Conservation (phyloP, 2,797 vertebrate genomes). For the Chelonia mydas region DNA sequence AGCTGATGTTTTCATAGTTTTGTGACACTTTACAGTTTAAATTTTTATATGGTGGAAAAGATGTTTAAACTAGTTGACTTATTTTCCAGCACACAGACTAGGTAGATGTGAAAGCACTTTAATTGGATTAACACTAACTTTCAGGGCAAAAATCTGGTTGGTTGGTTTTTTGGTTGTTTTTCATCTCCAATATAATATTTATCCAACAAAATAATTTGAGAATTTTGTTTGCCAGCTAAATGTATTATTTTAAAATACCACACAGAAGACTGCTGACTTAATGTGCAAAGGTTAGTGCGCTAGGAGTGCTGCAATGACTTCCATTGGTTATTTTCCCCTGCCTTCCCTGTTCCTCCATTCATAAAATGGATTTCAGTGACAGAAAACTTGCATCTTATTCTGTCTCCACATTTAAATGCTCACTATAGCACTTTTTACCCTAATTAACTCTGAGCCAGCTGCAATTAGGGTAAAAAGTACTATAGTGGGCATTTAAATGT, state of each 20-base stretch:
- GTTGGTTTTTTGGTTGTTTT: too few relatives aligned
- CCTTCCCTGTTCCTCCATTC: slow-evolving; percentile 11
- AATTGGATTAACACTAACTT: not conserved
- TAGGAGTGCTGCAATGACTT: not conserved
- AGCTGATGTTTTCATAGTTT: not conserved
- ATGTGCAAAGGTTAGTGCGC: not conserved
- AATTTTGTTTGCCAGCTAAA: not conserved
- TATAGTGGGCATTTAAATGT: slow-evolving; percentile 2
- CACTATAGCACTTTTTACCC: not conserved
- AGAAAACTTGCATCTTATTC: not conserved
- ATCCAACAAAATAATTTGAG: not conserved
- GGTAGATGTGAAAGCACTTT: not conserved
- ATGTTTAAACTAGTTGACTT: too few relatives aligned
- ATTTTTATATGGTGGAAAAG: too few relatives aligned
- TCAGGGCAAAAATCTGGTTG: not conserved
- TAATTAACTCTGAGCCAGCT: not conserved
- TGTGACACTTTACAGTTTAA: not conserved
- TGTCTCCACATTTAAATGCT: slow-evolving; percentile 19
- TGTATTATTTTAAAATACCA: not conserved
- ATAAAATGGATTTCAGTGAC: not conserved
- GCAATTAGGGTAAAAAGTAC: not conserved
- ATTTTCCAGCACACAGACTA: too few relatives aligned
- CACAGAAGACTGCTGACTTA: not conserved
- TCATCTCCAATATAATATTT: not conserved
- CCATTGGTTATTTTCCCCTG: not conserved